Percentiles rank a stretch among this genome's conserved stretches.
These are phyloP conservation scores for Equus quagga DNA, from an alignment of 2,113 vertebrate genomes.

Conservation along the genomic window DNA sequence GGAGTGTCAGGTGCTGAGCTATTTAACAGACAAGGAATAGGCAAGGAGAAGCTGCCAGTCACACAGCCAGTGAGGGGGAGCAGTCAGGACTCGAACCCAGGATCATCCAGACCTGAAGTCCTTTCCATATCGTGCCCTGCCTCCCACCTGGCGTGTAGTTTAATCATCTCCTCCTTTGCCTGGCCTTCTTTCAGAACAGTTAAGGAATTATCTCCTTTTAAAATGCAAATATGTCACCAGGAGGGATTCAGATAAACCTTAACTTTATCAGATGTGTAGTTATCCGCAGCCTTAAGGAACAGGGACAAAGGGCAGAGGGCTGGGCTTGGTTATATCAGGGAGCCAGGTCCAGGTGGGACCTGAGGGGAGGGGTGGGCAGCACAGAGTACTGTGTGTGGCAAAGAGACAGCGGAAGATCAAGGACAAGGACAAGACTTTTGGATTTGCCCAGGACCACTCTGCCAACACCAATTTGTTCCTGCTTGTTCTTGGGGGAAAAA, in stretches of 20 bases:
- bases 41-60: not conserved
- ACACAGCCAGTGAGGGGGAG: not conserved
- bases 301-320: not conserved
- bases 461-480: slow-evolving; percentile 52
- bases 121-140: not conserved
- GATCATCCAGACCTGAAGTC: not conserved
- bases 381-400: not conserved
- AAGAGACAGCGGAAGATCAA: not conserved
- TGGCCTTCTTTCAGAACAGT: not conserved
- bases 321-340: not conserved
- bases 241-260: not conserved
- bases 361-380: not conserved
- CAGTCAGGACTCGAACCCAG: not conserved
- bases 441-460: not conserved
- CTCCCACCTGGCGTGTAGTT: not conserved
- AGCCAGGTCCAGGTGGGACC: not conserved
- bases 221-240: slow-evolving; percentile 29
- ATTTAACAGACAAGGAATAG: not conserved
- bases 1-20: no score
- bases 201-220: slow-evolving; percentile 19
- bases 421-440: slow-evolving; percentile 1
- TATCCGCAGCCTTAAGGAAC: not conserved
- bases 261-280: not conserved
- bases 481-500: not conserved
- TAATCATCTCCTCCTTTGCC: not conserved